Evolutionary conservation across 1,140 invertebrate species (phyloP).

Genomic region (Panagrolaimus sp.): DNA sequence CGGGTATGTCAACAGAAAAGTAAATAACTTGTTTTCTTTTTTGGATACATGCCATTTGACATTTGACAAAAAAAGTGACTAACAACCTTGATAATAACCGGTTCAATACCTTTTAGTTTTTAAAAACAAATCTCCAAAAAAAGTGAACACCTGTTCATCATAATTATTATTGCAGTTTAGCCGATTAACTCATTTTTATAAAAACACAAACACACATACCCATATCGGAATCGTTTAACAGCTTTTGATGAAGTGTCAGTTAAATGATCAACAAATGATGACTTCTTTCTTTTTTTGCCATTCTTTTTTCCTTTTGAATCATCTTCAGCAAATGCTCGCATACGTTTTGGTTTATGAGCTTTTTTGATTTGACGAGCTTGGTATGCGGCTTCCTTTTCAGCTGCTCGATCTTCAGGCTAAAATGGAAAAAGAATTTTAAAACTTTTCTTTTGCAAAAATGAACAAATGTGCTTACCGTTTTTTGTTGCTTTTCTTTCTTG

Average conservation of each 20-base stretch:
- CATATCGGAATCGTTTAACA: constrained; percentile 36
- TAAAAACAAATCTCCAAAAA: too few relatives aligned
- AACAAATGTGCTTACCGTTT: constrained; percentile 27
- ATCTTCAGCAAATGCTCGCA: constrained; percentile 35
- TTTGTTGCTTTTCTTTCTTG: constrained; percentile 28
- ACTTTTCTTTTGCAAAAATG: too few relatives aligned
- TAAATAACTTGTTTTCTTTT: too few relatives aligned
- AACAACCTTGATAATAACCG: too few relatives aligned
- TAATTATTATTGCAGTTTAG: too few relatives aligned
- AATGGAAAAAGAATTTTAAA: neutral
- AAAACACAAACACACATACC: constrained; percentile 19
- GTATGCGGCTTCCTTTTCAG: constrained; percentile 36
- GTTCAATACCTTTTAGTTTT: too few relatives aligned
- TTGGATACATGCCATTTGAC: too few relatives aligned
- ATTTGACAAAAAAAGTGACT: too few relatives aligned
- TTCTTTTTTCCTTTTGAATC: constrained; percentile 10
- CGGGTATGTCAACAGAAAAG: too few relatives aligned
- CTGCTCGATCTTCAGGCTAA: constrained; percentile 32
- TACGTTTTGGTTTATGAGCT: constrained; percentile 17
- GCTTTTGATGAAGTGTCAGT: constrained; percentile 21
- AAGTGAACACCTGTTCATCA: too few relatives aligned
- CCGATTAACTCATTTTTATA: too few relatives aligned
- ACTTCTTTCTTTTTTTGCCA: constrained; percentile 26
- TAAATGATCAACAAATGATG: constrained; percentile 35
- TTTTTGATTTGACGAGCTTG: constrained; percentile 41